Evolutionary conservation across 2,888 invertebrate genomes (phyloP), one percentile per base, ranked within the genome.

Genomic region (Caenorhabditis doughertyi): DNA sequence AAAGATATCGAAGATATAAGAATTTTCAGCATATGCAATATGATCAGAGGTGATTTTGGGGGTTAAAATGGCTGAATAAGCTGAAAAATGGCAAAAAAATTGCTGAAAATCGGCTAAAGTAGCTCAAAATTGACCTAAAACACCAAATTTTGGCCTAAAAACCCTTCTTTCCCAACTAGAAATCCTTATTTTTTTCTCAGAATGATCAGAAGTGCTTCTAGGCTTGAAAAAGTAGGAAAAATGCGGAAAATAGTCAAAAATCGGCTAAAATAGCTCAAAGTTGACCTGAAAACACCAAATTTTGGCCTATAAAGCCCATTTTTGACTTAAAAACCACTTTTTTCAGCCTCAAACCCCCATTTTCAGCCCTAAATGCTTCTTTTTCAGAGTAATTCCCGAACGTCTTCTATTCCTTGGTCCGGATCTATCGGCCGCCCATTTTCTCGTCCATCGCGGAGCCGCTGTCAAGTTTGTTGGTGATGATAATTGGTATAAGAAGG

Each of bases 391-490:
- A 73, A 83, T 89, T 58, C 84, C 89, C 7, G 92, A 92, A 51
- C 76, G 92, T 23, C 87, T 90, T 35, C 65, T 91, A 23, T 89
- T 89, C 35, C 85, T 93, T 44, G 97, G 97, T 0, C 93, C 94
- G 42, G 96, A 98, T 92, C 92, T 98, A 85, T 96, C 96, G 1
- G 95, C 96, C 0, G 95, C 97, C 9, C 96, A 96, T 93, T 97
- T 97, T 92, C 93, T 97, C 60, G 93, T 95, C 1, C 93, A 93
- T 91, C 94, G 96, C 32, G 94, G 94, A n/a, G 96, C 95, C 2
- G 93, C 94, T 76, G 94, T 96, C 0, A 95, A 95, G 87, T 94
- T 95, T 89, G 87, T 91, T 7, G 93, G 93, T 18, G 91, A 92
- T 1, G 88, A 92, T 8, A 86, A 92, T 0, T 95, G 95, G 94